Percentiles rank a stretch among this genome's conserved stretches.
Evolutionary conservation across 2,888 invertebrate species (phyloP).

Genomic region (Eilema griseolum): DNA sequence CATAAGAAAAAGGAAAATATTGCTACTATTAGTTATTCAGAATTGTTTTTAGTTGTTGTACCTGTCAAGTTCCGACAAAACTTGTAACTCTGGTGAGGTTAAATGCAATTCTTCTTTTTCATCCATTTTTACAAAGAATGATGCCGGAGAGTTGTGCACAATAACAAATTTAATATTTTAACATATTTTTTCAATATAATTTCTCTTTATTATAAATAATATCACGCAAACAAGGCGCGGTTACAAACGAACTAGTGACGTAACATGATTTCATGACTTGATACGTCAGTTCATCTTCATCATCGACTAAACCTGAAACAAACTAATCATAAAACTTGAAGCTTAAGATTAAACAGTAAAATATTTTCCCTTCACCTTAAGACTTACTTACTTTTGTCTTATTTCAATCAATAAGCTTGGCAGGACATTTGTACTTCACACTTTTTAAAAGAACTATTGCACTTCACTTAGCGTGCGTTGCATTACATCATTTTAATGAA

Average conservation of each 20-base stretch:
- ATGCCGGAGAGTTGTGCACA: slow-evolving; percentile 23
- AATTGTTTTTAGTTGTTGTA: slow-evolving; percentile 65
- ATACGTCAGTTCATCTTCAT: slow-evolving; percentile 1
- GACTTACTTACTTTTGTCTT: too few species aligned
- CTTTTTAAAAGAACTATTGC: too few species aligned
- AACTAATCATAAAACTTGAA: too few species aligned
- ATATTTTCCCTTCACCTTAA: too few species aligned
- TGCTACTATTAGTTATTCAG: background rate
- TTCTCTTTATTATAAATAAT: slow-evolving; percentile 30
- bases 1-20: background rate
- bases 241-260: slow-evolving; percentile 47
- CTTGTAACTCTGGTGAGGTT: slow-evolving; percentile 94
- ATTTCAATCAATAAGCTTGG: too few species aligned
- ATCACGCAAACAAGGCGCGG: slow-evolving; percentile 57
- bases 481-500: too few species aligned
- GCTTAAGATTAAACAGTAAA: too few species aligned
- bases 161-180: slow-evolving; percentile 20
- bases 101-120: slow-evolving; percentile 90
- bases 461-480: too few species aligned
- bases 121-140: slow-evolving; percentile 67
- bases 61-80: slow-evolving; percentile 96
- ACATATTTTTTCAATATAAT: slow-evolving; percentile 28
- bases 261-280: slow-evolving; percentile 18
- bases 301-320: slow-evolving; percentile 8
- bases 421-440: too few species aligned